phyloP scores from a whole-genome alignment of 2,113 vertebrate genomes.

The Baryphthengus martii region DNA sequence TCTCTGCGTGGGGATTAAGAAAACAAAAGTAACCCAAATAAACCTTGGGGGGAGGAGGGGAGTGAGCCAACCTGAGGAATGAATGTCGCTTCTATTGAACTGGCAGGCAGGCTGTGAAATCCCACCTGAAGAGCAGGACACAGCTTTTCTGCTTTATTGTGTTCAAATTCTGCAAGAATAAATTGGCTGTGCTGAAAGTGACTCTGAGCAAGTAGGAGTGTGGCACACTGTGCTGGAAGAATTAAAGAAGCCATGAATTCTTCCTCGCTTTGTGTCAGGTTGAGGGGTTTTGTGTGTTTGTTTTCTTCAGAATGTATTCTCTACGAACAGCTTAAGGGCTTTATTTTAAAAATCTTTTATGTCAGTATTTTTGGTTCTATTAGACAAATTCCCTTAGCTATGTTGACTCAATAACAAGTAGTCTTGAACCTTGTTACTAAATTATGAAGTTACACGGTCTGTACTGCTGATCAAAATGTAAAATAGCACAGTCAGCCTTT shows the following conservation, averaged over 20 bases:
- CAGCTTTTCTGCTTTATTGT: background rate
- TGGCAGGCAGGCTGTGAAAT: constrained; percentile 54
- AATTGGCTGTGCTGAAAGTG: constrained; percentile 38
- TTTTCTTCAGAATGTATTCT: constrained; percentile 4
- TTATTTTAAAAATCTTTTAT: background rate
- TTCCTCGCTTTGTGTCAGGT: background rate
- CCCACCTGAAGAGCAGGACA: background rate
- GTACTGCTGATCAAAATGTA: background rate
- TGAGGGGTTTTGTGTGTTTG: background rate
- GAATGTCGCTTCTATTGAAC: constrained; percentile 14
- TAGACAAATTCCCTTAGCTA: background rate
- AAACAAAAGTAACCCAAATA: constrained; percentile 43
- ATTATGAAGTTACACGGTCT: background rate
- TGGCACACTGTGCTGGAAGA: background rate
- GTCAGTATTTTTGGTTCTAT: background rate
- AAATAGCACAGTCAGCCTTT: background rate
- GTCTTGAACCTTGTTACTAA: background rate
- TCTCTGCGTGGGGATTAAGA: constrained; percentile 43
- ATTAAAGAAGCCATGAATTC: background rate
- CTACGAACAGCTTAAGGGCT: background rate
- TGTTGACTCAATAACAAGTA: background rate
- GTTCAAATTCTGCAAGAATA: constrained; percentile 55
- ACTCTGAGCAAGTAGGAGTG: background rate
- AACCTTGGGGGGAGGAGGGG: background rate
- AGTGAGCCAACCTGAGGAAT: background rate